Evolutionary conservation across 2,113 vertebrate genomes (phyloP).

Genomic region (Actenoides lindsayi): DNA sequence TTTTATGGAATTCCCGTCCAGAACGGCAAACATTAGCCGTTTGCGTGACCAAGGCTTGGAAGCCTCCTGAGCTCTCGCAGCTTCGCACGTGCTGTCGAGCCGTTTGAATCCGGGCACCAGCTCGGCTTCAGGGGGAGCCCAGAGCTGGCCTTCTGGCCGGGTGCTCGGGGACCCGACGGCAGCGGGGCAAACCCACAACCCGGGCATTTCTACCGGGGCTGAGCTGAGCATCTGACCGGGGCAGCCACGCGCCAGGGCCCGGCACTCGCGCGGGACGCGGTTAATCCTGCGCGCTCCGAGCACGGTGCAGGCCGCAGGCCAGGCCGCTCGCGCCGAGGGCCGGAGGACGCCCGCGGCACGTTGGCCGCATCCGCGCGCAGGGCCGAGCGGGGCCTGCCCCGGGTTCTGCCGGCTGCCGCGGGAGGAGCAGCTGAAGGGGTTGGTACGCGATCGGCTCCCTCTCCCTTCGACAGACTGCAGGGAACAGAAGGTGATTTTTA

Average conservation of each 20-base stretch:
- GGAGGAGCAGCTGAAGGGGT: background rate
- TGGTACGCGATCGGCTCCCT: background rate
- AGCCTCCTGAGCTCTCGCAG: background rate
- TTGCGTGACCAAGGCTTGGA: background rate
- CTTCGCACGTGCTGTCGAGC: background rate
- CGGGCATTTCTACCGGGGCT: background rate
- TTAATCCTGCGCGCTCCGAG: no score
- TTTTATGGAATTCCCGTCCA: background rate
- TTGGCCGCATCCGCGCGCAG: no score
- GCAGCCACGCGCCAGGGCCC: background rate
- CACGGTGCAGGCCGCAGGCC: background rate
- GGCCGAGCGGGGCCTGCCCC: background rate
- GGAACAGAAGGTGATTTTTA: background rate
- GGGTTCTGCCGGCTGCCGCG: background rate
- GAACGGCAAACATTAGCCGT: background rate
- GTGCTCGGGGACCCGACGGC: rapidly evolving
- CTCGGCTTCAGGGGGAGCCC: background rate
- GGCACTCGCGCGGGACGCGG: no score
- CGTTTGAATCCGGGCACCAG: background rate
- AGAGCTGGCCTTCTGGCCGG: rapidly evolving
- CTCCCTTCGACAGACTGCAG: background rate
- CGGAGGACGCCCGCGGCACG: background rate
- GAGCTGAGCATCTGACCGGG: background rate
- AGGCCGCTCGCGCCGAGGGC: background rate
- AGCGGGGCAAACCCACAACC: rapidly evolving